These are phyloP conservation scores for Phaedon cochleariae DNA, from an alignment of 2,888 invertebrate genomes.

Conservation along the genomic window DNA sequence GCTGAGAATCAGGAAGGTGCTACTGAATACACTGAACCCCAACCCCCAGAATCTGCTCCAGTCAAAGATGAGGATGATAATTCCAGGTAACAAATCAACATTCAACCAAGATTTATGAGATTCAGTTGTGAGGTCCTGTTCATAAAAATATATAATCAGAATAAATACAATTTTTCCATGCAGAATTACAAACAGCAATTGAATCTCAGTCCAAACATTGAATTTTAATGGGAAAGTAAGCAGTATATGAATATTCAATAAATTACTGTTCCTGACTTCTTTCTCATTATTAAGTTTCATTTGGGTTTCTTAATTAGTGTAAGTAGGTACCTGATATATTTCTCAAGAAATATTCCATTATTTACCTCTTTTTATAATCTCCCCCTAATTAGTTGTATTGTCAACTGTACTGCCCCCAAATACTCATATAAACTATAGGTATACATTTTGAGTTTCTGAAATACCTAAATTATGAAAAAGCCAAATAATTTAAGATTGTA, in stretches of 20 bases:
- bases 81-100: conserved; percentile 73
- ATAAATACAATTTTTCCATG: not conserved
- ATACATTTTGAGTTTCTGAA: too few relatives aligned
- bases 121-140: conserved; percentile 1
- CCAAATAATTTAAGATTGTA: too few relatives aligned
- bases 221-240: not conserved
- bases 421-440: too few relatives aligned
- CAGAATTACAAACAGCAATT: not conserved
- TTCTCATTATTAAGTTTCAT: too few relatives aligned
- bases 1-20: conserved; percentile 52
- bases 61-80: conserved; percentile 83
- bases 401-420: too few relatives aligned
- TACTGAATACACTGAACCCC: conserved; percentile 61
- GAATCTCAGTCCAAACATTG: conserved; percentile 7
- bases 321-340: too few relatives aligned
- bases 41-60: conserved; percentile 60
- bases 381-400: too few relatives aligned
- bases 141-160: too few relatives aligned
- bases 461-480: too few relatives aligned
- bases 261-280: not conserved
- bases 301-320: too few relatives aligned
- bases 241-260: not conserved
- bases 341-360: too few relatives aligned
- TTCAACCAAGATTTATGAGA: not conserved
- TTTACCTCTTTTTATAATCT: too few relatives aligned